phyloP scores from a whole-genome alignment of 2,888 invertebrate genomes.

The Autographa gamma region DNA sequence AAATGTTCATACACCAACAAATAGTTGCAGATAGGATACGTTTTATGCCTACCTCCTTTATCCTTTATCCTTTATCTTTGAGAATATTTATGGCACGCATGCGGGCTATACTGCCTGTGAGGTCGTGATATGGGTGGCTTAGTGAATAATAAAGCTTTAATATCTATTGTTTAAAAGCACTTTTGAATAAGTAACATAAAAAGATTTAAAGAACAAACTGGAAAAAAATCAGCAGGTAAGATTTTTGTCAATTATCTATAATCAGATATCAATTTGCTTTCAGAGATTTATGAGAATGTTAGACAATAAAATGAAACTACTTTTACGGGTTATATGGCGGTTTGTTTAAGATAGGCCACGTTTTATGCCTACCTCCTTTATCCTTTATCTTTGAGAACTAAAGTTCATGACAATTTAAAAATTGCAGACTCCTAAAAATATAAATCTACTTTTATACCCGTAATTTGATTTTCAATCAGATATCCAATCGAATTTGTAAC shows the following conservation, averaged over 20 bases:
- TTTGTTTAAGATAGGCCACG: conserved; percentile 44
- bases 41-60: conserved; percentile 49
- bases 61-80: conserved; percentile 29
- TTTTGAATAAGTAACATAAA: neutral
- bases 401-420: no score
- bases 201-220: neutral
- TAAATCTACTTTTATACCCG: no score
- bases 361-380: conserved; percentile 49
- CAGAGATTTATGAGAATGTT: no score
- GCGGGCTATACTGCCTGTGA: conserved; percentile 32
- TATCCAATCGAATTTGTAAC: no score
- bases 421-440: no score
- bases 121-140: conserved; percentile 38
- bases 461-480: no score
- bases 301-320: no score
- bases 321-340: no score
- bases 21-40: conserved; percentile 41
- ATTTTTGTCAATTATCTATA: neutral
- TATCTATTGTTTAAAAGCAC: conserved; percentile 8
- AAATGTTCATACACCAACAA: conserved; percentile 53
- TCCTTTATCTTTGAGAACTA: conserved; percentile 16
- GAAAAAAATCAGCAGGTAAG: neutral
- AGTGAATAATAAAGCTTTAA: conserved; percentile 18
- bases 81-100: conserved; percentile 42
- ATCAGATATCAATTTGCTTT: no score